phyloP scores from a whole-genome alignment of 2,888 invertebrate species.

The Cantharis rustica region DNA sequence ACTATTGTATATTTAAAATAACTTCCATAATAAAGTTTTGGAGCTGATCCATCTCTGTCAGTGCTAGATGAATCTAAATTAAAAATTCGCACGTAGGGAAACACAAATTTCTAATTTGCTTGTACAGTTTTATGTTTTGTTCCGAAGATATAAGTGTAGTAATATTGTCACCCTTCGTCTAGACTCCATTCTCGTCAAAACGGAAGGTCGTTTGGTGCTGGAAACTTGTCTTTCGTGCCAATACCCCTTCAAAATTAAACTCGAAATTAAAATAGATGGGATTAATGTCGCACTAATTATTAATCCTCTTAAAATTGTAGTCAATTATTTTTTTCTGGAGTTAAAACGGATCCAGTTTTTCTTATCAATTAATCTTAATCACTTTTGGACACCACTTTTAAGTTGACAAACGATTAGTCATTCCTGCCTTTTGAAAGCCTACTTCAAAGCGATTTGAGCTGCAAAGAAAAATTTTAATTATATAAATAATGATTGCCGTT shows the following conservation, averaged over 20 bases:
- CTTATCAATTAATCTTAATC: slow-evolving; percentile 14
- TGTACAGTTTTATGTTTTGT: not conserved
- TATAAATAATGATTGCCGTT: not conserved
- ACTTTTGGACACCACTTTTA: slow-evolving; percentile 4
- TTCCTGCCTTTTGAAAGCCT: not conserved
- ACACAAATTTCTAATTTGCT: not conserved
- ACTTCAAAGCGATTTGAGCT: not conserved
- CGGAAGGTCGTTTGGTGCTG: not conserved
- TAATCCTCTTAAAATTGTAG: not conserved
- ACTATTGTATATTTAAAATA: too few species aligned
- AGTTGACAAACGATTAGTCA: slow-evolving; percentile 8
- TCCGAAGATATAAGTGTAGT: not conserved
- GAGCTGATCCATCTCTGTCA: too few species aligned
- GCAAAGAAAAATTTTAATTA: not conserved
- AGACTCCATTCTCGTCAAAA: not conserved
- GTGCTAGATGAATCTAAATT: too few species aligned
- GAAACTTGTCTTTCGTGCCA: not conserved
- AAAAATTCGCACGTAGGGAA: too few species aligned
- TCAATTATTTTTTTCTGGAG: slow-evolving; percentile 3
- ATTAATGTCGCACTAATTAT: not conserved
- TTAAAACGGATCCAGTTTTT: not conserved
- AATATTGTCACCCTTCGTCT: not conserved
- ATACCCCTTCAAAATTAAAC: not conserved
- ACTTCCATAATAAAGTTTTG: too few species aligned
- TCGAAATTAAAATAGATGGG: not conserved